phyloP scores from a whole-genome alignment of 2,797 vertebrate species.

The Epinephelus malabaricus region DNA sequence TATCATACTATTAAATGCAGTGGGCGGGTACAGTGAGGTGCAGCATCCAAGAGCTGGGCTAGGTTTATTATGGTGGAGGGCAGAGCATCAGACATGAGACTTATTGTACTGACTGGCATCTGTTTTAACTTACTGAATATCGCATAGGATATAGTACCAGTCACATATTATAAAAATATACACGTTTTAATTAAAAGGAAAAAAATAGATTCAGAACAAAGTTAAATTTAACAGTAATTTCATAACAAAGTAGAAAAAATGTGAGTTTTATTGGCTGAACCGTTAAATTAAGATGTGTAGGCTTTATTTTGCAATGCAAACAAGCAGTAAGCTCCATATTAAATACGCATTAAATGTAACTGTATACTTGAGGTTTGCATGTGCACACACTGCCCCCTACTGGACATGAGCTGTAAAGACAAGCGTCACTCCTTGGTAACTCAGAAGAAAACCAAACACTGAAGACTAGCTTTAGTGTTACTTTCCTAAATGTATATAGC shows the following conservation, averaged over 20 bases:
- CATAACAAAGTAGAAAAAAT: neutral
- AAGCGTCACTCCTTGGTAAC: neutral
- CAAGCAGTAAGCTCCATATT: neutral
- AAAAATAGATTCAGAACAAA: neutral
- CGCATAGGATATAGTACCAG: too few species aligned
- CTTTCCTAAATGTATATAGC: too few species aligned
- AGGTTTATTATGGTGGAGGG: slow-evolving; percentile 1
- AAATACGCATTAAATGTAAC: neutral
- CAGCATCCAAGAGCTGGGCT: slow-evolving; percentile 44
- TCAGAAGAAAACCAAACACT: neutral
- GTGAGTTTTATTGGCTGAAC: neutral
- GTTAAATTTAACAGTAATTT: neutral
- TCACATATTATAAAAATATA: neutral
- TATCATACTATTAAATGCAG: slow-evolving; percentile 30
- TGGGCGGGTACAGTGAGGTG: slow-evolving; percentile 53
- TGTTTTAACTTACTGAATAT: neutral
- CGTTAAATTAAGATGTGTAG: neutral
- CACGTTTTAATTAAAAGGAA: neutral
- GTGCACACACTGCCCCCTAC: slow-evolving; percentile 56
- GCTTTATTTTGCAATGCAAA: neutral
- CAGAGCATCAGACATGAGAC: slow-evolving; percentile 17
- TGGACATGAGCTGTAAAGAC: slow-evolving; percentile 49
- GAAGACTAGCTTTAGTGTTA: too few species aligned
- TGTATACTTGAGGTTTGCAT: neutral
- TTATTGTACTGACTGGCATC: neutral